Base-by-base conservation (phyloP, 2,797 vertebrate species). In the Eulemur coronatus region DNA sequence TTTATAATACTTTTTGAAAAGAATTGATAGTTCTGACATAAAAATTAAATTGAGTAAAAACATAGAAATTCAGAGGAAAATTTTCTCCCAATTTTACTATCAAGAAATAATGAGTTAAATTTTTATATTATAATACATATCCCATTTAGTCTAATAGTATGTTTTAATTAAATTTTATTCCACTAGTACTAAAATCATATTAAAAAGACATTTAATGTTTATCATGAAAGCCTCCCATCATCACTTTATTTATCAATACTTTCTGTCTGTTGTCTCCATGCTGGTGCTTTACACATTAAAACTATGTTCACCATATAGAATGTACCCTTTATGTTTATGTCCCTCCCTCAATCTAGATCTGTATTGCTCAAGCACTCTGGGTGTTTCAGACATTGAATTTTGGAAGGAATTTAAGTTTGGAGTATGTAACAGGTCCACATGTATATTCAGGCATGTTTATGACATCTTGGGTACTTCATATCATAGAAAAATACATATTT, bases 101-200 rank as follows among this genome's bases (percentile, higher is more conserved):
- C 2, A 50, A 46, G 30, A 87, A 94, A 41, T 4, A 48, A 33
- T 7, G 12, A 78, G 5, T 48, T 28, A 67, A 22, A 0, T 72
- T 38, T 70, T 80, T 30, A 33, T 13, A 12, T 3, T 59, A 14
- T 41, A 43, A 43, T 20, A 1, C 10, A 61, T 38, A 26, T 24
- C 9, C 5, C 13, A 50, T 89, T 78, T 70, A 81, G 22, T 92
- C 33, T 55, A 78, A 57, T 38, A 70, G 11, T 67, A n/a, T n/a
- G 9, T 85, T 94, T 84, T 80, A 78, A 50, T 26, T 89, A 57
- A 79, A 69, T 65, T 57, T 67, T 13, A 72, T 76, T 57, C 8
- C n/a, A 82, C 7, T 76, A 63, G n/a, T 80, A 91, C 85, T 59
- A 89, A 89, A 80, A 89, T 26, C 10, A 63, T n/a, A 30, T 78